Base-by-base conservation (phyloP, 2,888 invertebrate species). In the Azorinus chamasolen region DNA sequence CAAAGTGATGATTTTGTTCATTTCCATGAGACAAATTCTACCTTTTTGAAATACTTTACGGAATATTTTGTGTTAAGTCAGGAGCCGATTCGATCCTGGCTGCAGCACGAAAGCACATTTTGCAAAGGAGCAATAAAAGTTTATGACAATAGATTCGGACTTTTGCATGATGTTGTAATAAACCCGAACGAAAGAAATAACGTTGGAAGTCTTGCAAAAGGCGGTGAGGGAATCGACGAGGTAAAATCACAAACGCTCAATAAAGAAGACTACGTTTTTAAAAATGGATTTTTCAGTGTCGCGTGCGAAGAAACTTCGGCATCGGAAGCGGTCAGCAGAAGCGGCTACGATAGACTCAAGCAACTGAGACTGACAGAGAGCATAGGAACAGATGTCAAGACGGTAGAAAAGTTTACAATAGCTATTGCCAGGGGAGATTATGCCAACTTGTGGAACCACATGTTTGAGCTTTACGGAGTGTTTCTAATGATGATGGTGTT, bases 241-340 rank as follows among this genome's bases (percentile, higher is more conserved):
- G 83, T 83, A 2, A 24, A 83, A 1, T 74, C 68, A 57, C 84
- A 78, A 59, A 22, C 55, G 0, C 62, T 74, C 16, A 39, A 50
- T 4, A 59, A 72, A 18, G 85, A 85, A 45, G 63, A 64, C 22
- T 81, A 75, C 45, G 51, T 41, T 0, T 77, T 73, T 39, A 41
- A 55, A 12, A 55, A 63, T 16, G 83, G 81, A 4, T 84, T 85
- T 51, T 75, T 81, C 41, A 66, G 63, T 16, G 22, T 84, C 10
- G 27, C 58, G 2, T 83, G 83, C 41, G 27, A 45, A 16, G 18
- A 20, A 8, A 39, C n/a, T 8, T 18, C 32, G 18, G 10, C 18
- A 20, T 46, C 43, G 51, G 32, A 46, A 32, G 32, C 32, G 32
- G 5, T 10, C 32, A 32, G 32, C 10, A 57, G 32, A 27, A n/a